phyloP scores from a whole-genome alignment of 2,113 vertebrate genomes.

The Hemiprocne comata region DNA sequence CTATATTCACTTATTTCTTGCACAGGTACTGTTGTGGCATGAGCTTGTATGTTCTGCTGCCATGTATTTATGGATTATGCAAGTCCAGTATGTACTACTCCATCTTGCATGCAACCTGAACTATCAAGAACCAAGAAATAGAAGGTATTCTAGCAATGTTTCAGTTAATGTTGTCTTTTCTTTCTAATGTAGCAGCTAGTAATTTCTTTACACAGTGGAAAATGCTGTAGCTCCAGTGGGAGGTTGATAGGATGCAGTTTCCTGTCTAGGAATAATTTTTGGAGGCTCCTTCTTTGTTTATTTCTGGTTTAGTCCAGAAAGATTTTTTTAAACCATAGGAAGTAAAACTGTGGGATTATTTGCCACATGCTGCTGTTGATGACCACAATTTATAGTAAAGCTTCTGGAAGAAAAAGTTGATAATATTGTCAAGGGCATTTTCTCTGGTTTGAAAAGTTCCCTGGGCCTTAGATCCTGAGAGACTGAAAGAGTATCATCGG shows the following conservation, averaged over 20 bases:
- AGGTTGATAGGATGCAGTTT: neutral
- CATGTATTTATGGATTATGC: neutral
- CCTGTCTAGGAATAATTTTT: neutral
- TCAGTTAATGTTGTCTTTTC: neutral
- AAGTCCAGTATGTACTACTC: neutral
- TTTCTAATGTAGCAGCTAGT: neutral
- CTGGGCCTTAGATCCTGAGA: neutral
- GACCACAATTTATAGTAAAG: neutral
- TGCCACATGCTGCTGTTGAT: neutral
- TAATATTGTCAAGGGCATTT: neutral
- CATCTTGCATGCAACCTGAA: neutral
- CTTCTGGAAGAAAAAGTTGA: neutral
- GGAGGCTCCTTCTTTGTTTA: neutral
- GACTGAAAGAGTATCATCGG: fast-evolving
- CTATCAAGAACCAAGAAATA: neutral
- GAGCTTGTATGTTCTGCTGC: neutral
- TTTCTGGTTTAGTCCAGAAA: neutral
- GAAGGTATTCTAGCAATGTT: neutral
- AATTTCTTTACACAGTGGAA: neutral
- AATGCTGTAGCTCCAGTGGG: neutral
- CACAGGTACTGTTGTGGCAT: neutral
- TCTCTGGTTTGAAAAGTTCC: neutral
- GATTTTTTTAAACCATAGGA: neutral
- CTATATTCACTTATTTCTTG: neutral
- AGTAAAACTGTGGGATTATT: neutral